Conservation (phyloP, 2,888 invertebrate genomes). For the Linnaemya tessellans region DNA sequence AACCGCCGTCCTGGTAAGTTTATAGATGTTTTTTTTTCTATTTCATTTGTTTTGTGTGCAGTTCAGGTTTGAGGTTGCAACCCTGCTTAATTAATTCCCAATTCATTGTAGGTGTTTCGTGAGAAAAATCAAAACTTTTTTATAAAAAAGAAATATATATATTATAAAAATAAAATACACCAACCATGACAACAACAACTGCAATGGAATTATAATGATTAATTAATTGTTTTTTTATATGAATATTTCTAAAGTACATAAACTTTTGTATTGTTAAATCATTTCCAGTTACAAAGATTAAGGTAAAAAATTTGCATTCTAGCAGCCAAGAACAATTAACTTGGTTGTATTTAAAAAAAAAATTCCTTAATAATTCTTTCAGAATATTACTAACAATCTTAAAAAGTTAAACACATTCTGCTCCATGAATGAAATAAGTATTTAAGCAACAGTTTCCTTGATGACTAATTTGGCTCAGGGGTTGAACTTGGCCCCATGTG, state of each 20-base stretch:
- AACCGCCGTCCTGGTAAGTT: conserved; percentile 31
- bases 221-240: conserved; percentile 45
- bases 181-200: neutral
- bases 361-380: conserved; percentile 5
- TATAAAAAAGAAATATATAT: conserved; percentile 17
- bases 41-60: conserved; percentile 39
- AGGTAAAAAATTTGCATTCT: conserved; percentile 27
- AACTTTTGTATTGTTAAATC: conserved; percentile 3
- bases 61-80: conserved; percentile 61
- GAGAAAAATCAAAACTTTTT: conserved; percentile 66
- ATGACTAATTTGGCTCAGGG: conserved; percentile 47
- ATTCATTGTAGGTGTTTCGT: conserved; percentile 67
- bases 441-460: conserved; percentile 42
- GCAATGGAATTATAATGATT: conserved; percentile 36
- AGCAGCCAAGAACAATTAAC: neutral
- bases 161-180: neutral
- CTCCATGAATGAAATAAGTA: neutral
- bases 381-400: neutral
- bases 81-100: conserved; percentile 44
- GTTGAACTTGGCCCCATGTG: conserved; percentile 47
- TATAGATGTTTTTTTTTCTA: conserved; percentile 12
- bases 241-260: conserved; percentile 29
- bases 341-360: neutral
- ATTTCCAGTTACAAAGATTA: conserved; percentile 1
- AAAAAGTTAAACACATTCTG: conserved; percentile 11